Percentiles rank a stretch among this genome's conserved stretches.
These are phyloP conservation scores for Leptopilina drosophilae DNA, from an alignment of 2,888 invertebrate genomes.

Conservation along the genomic window DNA sequence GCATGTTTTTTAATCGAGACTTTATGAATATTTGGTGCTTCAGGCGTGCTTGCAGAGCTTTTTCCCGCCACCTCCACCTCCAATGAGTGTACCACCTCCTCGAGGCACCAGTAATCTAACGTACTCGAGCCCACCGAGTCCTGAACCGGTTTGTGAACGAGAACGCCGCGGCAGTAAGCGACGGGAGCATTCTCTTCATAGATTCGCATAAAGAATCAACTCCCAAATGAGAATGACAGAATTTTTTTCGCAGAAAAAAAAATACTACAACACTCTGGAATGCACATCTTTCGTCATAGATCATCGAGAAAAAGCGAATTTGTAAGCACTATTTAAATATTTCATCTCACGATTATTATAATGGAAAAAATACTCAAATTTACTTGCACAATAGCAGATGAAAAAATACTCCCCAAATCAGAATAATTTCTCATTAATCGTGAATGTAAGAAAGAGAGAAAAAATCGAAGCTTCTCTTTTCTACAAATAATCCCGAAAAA, in stretches of 20 bases:
- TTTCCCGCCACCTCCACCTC: constrained; percentile 75
- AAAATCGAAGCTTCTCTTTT: constrained; percentile 30
- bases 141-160: constrained; percentile 73
- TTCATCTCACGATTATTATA: no score
- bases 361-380: constrained; percentile 14
- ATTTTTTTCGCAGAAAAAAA: not conserved
- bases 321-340: constrained; percentile 16
- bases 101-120: constrained; percentile 74
- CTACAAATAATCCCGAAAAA: constrained; percentile 1
- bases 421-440: no score
- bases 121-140: constrained; percentile 75
- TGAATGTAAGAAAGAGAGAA: not conserved
- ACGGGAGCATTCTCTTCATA: constrained; percentile 74
- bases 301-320: constrained; percentile 43
- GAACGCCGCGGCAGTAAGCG: constrained; percentile 74
- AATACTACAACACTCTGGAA: constrained; percentile 15
- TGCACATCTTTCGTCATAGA: constrained; percentile 39
- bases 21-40: constrained; percentile 45
- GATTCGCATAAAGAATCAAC: constrained; percentile 72
- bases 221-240: constrained; percentile 45
- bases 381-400: not conserved
- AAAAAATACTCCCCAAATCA: no score
- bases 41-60: constrained; percentile 76
- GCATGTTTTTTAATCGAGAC: constrained; percentile 32
- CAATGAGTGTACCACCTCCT: constrained; percentile 72